phyloP scores from a whole-genome alignment of 1,140 invertebrate species.

The Ceratitis capitata region DNA sequence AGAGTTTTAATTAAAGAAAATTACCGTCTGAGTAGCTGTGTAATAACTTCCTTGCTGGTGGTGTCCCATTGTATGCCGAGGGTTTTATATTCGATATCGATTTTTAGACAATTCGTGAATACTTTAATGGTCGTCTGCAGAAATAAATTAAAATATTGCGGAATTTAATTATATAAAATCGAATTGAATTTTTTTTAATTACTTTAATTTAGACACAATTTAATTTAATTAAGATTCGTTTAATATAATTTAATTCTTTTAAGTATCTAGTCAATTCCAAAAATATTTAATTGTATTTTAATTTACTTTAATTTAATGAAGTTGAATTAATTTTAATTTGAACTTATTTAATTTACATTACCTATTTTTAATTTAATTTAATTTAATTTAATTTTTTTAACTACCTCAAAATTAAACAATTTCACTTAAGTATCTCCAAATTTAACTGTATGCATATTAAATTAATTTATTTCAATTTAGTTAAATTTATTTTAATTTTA shows the following conservation, averaged over 20 bases:
- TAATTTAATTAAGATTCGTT: neutral
- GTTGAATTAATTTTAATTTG: neutral
- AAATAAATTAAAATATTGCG: neutral
- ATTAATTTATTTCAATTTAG: neutral
- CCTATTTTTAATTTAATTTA: neutral
- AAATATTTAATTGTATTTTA: neutral
- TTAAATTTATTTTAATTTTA: neutral
- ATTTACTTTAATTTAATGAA: neutral
- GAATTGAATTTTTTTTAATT: neutral
- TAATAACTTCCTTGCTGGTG: constrained; percentile 85
- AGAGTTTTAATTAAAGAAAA: neutral
- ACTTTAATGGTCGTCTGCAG: constrained; percentile 91
- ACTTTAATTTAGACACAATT: neutral
- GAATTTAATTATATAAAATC: neutral
- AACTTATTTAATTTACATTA: neutral
- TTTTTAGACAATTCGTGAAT: constrained; percentile 85
- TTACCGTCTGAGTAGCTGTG: constrained; percentile 86
- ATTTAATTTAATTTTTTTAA: neutral
- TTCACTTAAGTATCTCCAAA: too few relatives aligned
- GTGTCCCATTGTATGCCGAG: constrained; percentile 86
- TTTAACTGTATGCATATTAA: neutral
- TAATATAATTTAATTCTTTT: neutral
- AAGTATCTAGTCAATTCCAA: too few relatives aligned
- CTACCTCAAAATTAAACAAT: too few relatives aligned
- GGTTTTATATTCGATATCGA: constrained; percentile 94